Conservation (phyloP, 2,888 invertebrate genomes). For the Sepioteuthis lessoniana region DNA sequence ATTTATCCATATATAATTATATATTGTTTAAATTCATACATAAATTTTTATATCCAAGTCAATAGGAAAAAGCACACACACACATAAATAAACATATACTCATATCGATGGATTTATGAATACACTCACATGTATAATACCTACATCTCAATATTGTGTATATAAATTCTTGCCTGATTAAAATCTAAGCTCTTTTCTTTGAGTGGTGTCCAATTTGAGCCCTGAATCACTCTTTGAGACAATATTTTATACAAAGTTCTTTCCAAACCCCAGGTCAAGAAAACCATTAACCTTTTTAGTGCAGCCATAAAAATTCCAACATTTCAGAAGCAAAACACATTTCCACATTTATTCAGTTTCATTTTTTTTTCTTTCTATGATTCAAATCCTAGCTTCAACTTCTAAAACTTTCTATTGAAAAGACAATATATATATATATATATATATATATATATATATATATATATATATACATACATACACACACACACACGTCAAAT, state of each 20-base stretch:
- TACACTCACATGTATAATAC: too few species aligned
- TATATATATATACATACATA: not conserved
- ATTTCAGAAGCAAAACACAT: not conserved
- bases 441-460: not conserved
- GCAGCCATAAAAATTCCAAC: slow-evolving; percentile 23
- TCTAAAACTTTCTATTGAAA: not conserved
- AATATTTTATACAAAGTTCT: not conserved
- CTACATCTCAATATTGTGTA: not conserved
- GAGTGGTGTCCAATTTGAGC: slow-evolving; percentile 12
- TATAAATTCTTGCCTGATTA: not conserved
- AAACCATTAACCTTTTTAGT: slow-evolving; percentile 33
- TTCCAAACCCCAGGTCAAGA: slow-evolving; percentile 6
- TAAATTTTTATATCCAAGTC: not conserved
- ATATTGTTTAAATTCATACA: not conserved
- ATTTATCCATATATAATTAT: not conserved
- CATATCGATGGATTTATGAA: not conserved
- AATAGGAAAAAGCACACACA: not conserved
- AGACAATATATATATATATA: not conserved
- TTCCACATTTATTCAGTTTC: not conserved
- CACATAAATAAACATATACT: not conserved
- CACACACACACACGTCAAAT: too few species aligned
- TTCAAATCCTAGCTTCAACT: not conserved
- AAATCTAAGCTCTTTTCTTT: slow-evolving; percentile 33
- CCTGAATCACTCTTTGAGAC: not conserved
- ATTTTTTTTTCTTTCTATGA: not conserved